Conservation (phyloP, 2,113 vertebrate genomes). For the Hippocampus abdominalis region DNA sequence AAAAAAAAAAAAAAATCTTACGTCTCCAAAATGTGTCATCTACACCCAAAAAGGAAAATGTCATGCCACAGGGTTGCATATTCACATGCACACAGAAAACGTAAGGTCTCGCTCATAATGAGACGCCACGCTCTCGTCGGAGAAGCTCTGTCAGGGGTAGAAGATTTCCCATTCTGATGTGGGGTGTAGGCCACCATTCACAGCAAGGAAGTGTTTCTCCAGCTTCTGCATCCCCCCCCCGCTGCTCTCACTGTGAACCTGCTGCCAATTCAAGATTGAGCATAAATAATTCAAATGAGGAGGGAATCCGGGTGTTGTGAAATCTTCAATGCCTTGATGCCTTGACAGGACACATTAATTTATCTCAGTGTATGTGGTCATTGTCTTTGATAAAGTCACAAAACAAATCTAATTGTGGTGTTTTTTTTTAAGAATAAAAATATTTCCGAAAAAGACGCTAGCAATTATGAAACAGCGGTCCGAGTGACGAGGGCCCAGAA, state of each 20-base stretch:
- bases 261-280: slow-evolving; percentile 10
- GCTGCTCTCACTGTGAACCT: slow-evolving; percentile 35
- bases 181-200: slow-evolving; percentile 22
- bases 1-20: neutral
- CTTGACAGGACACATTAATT: neutral
- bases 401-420: too few species aligned
- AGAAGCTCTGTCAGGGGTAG: slow-evolving; percentile 52
- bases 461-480: too few species aligned
- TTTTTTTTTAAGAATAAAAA: too few species aligned
- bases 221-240: slow-evolving; percentile 20
- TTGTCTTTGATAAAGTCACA: too few species aligned
- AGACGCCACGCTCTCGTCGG: slow-evolving; percentile 48
- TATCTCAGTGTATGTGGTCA: too few species aligned
- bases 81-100: slow-evolving; percentile 22
- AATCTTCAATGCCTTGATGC: neutral
- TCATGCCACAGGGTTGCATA: slow-evolving; percentile 20
- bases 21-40: slow-evolving; percentile 13
- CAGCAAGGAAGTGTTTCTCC: slow-evolving; percentile 23
- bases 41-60: slow-evolving; percentile 36
- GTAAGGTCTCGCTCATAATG: slow-evolving; percentile 57
- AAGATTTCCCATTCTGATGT: slow-evolving; percentile 49
- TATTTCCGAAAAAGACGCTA: too few species aligned
- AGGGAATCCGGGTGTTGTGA: neutral
- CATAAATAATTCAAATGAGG: slow-evolving; percentile 20
- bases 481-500: too few species aligned